Conservation (phyloP, 1,140 invertebrate species). For the Orchestia grillus region DNA sequence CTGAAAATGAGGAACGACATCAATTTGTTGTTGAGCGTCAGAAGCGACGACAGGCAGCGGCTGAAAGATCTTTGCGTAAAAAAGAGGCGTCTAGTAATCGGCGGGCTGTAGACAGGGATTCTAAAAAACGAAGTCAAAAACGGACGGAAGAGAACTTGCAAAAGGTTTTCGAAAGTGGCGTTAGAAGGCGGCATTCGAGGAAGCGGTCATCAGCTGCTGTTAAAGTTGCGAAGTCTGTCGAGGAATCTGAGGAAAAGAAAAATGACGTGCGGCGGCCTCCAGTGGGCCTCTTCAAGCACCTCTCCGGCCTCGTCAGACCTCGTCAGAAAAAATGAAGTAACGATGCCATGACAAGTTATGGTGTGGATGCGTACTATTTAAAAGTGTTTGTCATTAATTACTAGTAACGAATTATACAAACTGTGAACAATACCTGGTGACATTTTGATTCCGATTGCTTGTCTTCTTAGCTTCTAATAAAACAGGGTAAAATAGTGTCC, state of each 20-base stretch:
- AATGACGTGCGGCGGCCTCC: not conserved
- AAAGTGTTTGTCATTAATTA: not conserved
- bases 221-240: not conserved
- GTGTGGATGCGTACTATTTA: not conserved
- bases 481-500: not conserved
- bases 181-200: not conserved
- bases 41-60: not conserved
- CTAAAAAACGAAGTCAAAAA: not conserved
- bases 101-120: not conserved
- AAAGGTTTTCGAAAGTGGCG: not conserved
- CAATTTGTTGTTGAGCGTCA: not conserved
- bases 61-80: not conserved
- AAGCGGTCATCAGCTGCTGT: not conserved
- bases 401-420: not conserved
- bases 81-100: not conserved
- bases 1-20: not conserved
- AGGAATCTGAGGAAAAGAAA: not conserved
- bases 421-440: not conserved
- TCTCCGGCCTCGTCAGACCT: slow-evolving; percentile 3
- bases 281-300: not conserved
- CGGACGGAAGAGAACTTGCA: not conserved
- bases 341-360: not conserved
- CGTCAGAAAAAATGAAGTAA: not conserved
- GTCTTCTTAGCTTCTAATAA: not conserved
- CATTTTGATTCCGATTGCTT: not conserved